phyloP scores from a whole-genome alignment of 2,113 vertebrate species.

The Hippocampus mohnikei region DNA sequence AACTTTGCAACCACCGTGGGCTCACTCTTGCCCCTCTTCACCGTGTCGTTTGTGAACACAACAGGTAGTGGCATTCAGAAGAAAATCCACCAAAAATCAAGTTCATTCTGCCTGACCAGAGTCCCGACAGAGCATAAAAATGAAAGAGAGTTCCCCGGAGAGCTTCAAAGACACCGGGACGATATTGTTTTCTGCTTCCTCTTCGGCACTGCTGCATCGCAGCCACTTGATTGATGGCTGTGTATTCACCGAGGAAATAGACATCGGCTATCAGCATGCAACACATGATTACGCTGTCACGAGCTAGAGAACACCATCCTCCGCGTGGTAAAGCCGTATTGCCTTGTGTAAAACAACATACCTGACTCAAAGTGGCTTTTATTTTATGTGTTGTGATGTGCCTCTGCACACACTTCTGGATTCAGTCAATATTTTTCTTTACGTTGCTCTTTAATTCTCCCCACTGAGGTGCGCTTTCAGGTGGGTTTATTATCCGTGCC shows the following conservation, averaged over 20 bases:
- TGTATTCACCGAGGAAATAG: slow-evolving; percentile 29
- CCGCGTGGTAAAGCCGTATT: slow-evolving; percentile 8
- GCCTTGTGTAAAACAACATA: slow-evolving; percentile 20
- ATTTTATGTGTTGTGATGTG: slow-evolving; percentile 14
- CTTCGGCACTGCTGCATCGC: background rate
- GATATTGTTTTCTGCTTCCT: slow-evolving; percentile 1
- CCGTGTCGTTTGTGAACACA: background rate
- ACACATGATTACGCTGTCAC: slow-evolving; percentile 2
- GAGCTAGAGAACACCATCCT: background rate
- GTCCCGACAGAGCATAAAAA: slow-evolving; percentile 1
- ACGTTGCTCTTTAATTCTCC: slow-evolving; percentile 50
- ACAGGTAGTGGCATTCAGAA: background rate
- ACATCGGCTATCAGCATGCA: slow-evolving; percentile 22
- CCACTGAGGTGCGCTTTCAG: slow-evolving; percentile 46
- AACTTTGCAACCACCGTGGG: no score
- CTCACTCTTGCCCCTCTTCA: background rate
- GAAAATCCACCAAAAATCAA: background rate
- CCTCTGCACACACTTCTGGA: slow-evolving; percentile 8
- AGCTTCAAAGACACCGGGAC: slow-evolving; percentile 1
- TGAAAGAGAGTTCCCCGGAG: background rate
- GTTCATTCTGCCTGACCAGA: background rate
- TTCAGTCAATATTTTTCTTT: slow-evolving; percentile 42
- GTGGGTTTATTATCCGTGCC: slow-evolving; percentile 39
- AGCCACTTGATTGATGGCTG: slow-evolving; percentile 2
- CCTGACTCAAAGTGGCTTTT: slow-evolving; percentile 26